Percentiles rank a stretch among this genome's conserved stretches.
Conservation (phyloP, 2,113 vertebrate genomes). For the Eulacestoma nigropectus region DNA sequence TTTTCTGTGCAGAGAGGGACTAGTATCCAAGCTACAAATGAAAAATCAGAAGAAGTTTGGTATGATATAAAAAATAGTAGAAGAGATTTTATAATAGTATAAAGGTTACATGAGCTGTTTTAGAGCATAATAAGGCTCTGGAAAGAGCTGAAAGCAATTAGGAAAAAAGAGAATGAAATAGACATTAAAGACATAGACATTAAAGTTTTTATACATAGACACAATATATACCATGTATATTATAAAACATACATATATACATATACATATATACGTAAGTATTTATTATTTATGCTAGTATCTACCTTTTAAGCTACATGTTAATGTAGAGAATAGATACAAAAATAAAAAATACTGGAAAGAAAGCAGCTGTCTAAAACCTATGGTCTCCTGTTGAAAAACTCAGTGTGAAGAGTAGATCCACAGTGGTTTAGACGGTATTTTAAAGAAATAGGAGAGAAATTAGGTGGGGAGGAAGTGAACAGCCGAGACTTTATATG, state of each 20-base stretch:
- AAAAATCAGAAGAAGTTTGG: background rate
- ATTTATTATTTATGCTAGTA: background rate
- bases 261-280: too few relatives aligned
- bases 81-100: background rate
- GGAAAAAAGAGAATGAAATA: background rate
- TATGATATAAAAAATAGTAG: background rate
- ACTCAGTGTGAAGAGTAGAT: background rate
- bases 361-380: background rate
- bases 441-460: background rate
- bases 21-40: background rate
- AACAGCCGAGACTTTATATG: background rate
- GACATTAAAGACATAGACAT: background rate
- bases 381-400: background rate
- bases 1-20: background rate
- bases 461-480: fast-evolving
- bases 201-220: background rate
- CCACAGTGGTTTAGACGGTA: background rate
- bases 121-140: background rate
- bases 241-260: background rate
- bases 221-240: fast-evolving
- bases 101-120: background rate
- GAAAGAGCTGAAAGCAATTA: background rate
- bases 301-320: background rate
- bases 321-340: background rate
- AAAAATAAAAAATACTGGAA: background rate